Conservation (phyloP, 2,888 invertebrate genomes). For the Epistrophe eligans region DNA sequence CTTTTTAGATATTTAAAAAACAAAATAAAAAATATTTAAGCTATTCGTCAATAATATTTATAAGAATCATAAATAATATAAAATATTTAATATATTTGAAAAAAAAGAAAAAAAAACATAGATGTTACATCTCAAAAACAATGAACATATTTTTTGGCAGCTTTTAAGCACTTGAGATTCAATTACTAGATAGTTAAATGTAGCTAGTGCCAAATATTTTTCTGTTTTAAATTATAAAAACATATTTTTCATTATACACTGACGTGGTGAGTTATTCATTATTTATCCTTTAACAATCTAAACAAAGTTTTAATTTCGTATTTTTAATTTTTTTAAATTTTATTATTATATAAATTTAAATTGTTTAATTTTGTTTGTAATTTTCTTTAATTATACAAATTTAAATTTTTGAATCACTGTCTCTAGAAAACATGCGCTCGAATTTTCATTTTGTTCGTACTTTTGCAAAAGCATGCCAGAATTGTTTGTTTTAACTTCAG, state of each 20-base stretch:
- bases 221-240: background rate
- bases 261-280: background rate
- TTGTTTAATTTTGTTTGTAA: background rate
- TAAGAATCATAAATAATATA: slow-evolving; percentile 17
- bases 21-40: slow-evolving; percentile 47
- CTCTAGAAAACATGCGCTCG: background rate
- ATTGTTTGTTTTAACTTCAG: background rate
- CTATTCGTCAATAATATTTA: slow-evolving; percentile 61
- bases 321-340: background rate
- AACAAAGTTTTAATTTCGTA: background rate
- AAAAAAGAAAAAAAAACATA: background rate
- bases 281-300: background rate
- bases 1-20: slow-evolving; percentile 57
- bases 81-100: slow-evolving; percentile 40
- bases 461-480: background rate
- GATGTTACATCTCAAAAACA: slow-evolving; percentile 43
- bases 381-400: background rate
- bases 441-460: background rate
- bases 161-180: slow-evolving; percentile 67
- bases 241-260: background rate
- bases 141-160: slow-evolving; percentile 68
- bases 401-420: no score
- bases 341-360: background rate
- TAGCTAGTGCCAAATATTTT: slow-evolving; percentile 74
- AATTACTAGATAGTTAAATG: slow-evolving; percentile 70